Evolutionary conservation across 2,888 invertebrate genomes (phyloP).

Genomic region (Microplitis manilae): DNA sequence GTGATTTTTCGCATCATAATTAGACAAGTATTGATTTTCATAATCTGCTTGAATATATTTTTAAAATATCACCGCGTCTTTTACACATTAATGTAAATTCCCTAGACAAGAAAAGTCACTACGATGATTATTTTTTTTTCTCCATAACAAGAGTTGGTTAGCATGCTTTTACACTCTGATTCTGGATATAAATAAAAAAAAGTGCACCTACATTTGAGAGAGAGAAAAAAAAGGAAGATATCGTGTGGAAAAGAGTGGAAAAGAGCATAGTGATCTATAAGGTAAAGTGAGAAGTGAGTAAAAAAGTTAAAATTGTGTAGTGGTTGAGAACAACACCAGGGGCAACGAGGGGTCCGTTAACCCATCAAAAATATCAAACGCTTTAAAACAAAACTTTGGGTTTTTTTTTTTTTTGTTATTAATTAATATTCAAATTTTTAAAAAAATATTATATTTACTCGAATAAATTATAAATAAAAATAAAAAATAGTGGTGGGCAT

Average conservation of each 20-base stretch:
- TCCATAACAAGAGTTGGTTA: too few species aligned
- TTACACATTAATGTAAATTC: too few species aligned
- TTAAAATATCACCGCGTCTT: too few species aligned
- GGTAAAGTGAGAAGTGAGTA: neutral
- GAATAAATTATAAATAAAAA: neutral
- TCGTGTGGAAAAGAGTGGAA: neutral
- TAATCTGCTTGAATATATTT: too few species aligned
- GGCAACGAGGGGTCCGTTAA: conserved; percentile 1
- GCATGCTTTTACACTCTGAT: too few species aligned
- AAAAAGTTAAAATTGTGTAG: neutral
- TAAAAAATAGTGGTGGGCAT: neutral
- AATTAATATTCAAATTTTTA: neutral
- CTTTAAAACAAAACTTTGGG: neutral
- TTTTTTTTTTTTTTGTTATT: conserved; percentile 1
- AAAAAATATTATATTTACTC: neutral
- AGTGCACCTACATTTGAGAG: too few species aligned
- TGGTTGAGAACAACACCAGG: neutral
- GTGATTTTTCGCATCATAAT: too few species aligned
- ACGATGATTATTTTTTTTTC: too few species aligned
- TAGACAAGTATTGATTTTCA: too few species aligned
- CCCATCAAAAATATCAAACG: conserved; percentile 1
- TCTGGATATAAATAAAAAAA: too few species aligned
- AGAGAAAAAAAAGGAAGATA: neutral
- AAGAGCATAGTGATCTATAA: neutral
- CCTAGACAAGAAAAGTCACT: too few species aligned